Base-by-base conservation (phyloP, 2,797 vertebrate genomes). In the Sebastolobus alascanus region DNA sequence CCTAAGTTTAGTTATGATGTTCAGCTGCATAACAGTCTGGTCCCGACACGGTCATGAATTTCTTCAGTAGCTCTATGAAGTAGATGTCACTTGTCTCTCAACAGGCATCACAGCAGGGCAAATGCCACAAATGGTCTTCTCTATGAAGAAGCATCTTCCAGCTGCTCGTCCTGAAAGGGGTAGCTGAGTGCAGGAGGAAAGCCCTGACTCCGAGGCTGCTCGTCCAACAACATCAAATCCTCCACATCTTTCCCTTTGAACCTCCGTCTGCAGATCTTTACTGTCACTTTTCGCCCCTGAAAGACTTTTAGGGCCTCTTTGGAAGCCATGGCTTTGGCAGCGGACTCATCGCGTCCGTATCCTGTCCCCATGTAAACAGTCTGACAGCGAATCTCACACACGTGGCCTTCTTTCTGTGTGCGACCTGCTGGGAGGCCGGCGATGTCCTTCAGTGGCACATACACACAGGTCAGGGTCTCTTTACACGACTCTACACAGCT, bases 251-350 rank as follows among this genome's bases (percentile, higher is more conserved):
- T 96, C 27, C 98, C 98, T 84, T 92, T 96, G 92, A 96, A 99
- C 84, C 97, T 95, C 74, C 98, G 96, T 59, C 97, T 96, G 85
- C 96, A 98, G 83, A 99, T 97, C 93, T 97, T 98, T 55, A 99
- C 98, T 6, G 96, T 96, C 84, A 99, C 98, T 84, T 98, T 99
- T 27, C 98, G 96, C 75, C 99, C 98, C 91, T 99, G 97, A 93
- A 99, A 99, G 20, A 97, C 94, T 87, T 99, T 99, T 8, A 99
- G 89, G 56, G 98, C 98, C 92, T 99, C 98, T 84, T 99, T 97
- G 5, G 98, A 98, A 75, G 98, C 98, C 94, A 99, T 97, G 3
- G 97, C 97, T 92, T 95, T 96, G 87, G 98, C 98, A 9, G 97
- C 97, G 16, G 97, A 91, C 90, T 98, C 98, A 11, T 97, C 98